Evolutionary conservation across 2,888 invertebrate genomes (phyloP).

Genomic region (Candidula unifasciata): DNA sequence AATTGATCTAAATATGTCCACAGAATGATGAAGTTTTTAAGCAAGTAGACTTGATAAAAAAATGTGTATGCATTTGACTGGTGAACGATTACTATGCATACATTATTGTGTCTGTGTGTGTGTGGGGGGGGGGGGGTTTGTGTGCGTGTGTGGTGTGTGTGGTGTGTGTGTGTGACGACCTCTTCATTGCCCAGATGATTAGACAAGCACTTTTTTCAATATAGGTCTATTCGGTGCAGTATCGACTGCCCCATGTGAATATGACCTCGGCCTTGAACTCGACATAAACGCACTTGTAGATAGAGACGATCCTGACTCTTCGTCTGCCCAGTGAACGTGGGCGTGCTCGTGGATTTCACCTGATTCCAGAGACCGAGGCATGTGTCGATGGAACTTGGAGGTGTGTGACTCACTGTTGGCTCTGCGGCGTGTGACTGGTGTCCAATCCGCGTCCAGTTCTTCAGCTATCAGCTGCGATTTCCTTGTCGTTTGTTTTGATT

Average conservation of each 20-base stretch:
- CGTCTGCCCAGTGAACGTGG: conserved; percentile 57
- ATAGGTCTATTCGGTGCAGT: conserved; percentile 49
- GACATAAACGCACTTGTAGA: conserved; percentile 51
- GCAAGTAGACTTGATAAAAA: too few species aligned
- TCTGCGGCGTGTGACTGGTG: conserved; percentile 29
- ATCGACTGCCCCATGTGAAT: conserved; percentile 51
- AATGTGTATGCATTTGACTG: too few species aligned
- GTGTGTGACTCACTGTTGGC: conserved; percentile 50
- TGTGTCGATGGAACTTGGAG: conserved; percentile 1
- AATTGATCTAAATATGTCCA: too few species aligned
- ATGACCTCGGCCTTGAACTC: conserved; percentile 50
- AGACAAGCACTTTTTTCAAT: conserved; percentile 47
- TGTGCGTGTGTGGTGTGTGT: too few species aligned
- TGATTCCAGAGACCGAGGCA: conserved; percentile 24
- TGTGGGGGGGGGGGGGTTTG: too few species aligned
- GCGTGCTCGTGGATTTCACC: conserved; percentile 31
- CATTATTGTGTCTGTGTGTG: too few species aligned
- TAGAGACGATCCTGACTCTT: conserved; percentile 47
- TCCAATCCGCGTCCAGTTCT: neutral
- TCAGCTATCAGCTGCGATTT: neutral
- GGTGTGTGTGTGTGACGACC: too few species aligned
- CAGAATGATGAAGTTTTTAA: too few species aligned
- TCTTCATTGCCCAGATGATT: neutral
- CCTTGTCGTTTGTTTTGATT: neutral
- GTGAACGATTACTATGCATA: too few species aligned